These are phyloP conservation scores for Drosophila suzukii DNA, from an alignment of 1,140 invertebrate genomes.

Conservation along the genomic window DNA sequence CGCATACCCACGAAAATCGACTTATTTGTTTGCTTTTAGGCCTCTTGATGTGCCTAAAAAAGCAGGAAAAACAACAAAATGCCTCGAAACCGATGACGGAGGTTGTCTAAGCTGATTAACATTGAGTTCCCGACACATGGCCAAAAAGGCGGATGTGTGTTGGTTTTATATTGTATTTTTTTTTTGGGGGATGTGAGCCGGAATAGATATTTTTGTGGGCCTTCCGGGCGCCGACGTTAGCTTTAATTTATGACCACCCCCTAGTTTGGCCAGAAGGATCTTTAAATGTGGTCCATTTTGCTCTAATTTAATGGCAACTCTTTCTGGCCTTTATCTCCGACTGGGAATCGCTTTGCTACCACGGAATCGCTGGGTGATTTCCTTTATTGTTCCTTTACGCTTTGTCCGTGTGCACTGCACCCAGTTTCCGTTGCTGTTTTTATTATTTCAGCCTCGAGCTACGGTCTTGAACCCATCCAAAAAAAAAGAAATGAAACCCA, in stretches of 20 bases:
- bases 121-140: conserved; percentile 56
- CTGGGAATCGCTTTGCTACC: conserved; percentile 47
- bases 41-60: conserved; percentile 39
- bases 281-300: conserved; percentile 55
- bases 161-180: conserved; percentile 18
- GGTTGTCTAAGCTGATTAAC: conserved; percentile 72
- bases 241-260: conserved; percentile 21
- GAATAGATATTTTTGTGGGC: conserved; percentile 31
- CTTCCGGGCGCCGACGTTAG: conserved; percentile 6
- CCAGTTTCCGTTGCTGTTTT: conserved; percentile 71
- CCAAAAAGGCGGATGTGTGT: conserved; percentile 36
- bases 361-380: conserved; percentile 69
- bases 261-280: conserved; percentile 23
- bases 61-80: conserved; percentile 22
- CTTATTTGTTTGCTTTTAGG: conserved; percentile 37
- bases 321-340: conserved; percentile 48
- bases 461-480: conserved; percentile 15
- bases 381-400: conserved; percentile 39
- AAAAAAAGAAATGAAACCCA: conserved; percentile 2
- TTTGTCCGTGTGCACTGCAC: conserved; percentile 64
- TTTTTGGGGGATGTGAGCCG: conserved; percentile 16
- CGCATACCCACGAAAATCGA: background rate
- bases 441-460: conserved; percentile 74
- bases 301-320: conserved; percentile 72
- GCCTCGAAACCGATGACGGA: conserved; percentile 28